Evolutionary conservation across 2,113 vertebrate genomes (phyloP).

Genomic region (Neotoma lepida): DNA sequence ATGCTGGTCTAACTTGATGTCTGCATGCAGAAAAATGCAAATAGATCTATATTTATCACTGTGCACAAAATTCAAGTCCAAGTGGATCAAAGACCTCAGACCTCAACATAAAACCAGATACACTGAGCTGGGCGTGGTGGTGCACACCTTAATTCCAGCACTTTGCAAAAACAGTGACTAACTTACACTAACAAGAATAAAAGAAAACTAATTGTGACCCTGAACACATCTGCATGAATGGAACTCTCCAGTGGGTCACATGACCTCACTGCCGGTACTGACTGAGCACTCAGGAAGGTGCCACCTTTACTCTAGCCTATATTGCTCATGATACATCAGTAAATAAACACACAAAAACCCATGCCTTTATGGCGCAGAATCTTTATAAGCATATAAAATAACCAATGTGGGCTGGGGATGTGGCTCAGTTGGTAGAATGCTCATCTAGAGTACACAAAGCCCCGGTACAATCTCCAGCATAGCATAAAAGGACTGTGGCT

Average conservation of each 20-base stretch:
- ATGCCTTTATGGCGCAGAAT: neutral
- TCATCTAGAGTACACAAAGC: neutral
- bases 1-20: neutral
- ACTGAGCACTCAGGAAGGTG: neutral
- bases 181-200: neutral
- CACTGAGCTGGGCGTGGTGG: no score
- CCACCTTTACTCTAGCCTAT: neutral
- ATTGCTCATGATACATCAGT: neutral
- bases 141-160: no score
- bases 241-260: neutral
- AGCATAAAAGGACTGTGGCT: neutral
- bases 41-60: neutral
- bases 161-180: neutral
- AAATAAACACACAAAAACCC: neutral
- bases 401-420: neutral
- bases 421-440: neutral
- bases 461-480: neutral
- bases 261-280: fast-evolving
- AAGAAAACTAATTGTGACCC: neutral
- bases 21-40: neutral
- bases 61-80: neutral
- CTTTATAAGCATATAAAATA: neutral
- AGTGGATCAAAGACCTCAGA: neutral
- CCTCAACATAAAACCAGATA: neutral
- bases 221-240: neutral